Conservation (phyloP, 2,797 vertebrate species). For the Cuniculus paca region DNA sequence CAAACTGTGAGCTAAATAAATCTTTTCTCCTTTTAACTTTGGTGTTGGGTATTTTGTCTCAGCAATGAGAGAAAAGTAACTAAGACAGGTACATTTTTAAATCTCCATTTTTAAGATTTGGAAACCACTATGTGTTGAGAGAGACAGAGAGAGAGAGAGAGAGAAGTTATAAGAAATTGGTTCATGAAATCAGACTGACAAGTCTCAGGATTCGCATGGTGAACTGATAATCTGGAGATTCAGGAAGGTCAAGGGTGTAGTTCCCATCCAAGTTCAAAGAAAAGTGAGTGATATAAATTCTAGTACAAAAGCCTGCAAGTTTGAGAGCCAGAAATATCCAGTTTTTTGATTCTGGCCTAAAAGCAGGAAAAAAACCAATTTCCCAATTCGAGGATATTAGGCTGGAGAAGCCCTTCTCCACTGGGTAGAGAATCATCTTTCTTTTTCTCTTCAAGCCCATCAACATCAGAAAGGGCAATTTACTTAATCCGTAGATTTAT, state of each 20-base stretch:
- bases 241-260: neutral
- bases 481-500: neutral
- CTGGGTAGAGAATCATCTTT: neutral
- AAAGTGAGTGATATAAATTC: neutral
- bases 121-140: neutral
- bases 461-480: neutral
- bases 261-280: neutral
- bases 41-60: neutral
- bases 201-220: neutral
- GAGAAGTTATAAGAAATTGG: neutral
- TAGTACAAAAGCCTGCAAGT: neutral
- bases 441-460: neutral
- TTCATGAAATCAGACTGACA: neutral
- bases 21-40: neutral
- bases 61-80: neutral
- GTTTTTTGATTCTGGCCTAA: neutral
- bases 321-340: neutral
- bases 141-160: slow-evolving; percentile 27
- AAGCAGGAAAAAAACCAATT: neutral
- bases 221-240: neutral
- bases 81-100: neutral
- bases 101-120: neutral
- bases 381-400: neutral
- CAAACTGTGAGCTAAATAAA: neutral
- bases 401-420: neutral